phyloP scores from a whole-genome alignment of 2,797 vertebrate genomes.

The Phrynocephalus forsythii region DNA sequence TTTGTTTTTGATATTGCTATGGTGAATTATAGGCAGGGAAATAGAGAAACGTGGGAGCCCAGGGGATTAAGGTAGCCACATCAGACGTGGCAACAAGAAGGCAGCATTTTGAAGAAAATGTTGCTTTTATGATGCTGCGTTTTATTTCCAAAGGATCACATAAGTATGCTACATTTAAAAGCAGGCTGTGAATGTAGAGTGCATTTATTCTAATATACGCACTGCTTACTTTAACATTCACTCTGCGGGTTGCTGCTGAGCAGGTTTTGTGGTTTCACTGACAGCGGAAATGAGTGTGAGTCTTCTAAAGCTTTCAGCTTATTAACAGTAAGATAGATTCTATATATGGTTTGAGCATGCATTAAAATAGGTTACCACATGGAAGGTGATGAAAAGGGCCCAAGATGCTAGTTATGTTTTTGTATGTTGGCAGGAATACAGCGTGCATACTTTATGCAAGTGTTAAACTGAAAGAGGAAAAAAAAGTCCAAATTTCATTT shows the following conservation, averaged over 20 bases:
- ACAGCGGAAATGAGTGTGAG: slow-evolving; percentile 66
- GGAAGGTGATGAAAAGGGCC: not conserved
- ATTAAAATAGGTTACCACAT: slow-evolving; percentile 38
- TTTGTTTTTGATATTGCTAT: no score
- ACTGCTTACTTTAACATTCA: slow-evolving; percentile 31
- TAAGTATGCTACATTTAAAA: slow-evolving; percentile 41
- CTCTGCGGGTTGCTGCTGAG: slow-evolving; percentile 52
- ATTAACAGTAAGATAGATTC: slow-evolving; percentile 26
- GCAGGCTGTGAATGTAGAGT: slow-evolving; percentile 45
- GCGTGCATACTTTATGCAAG: not conserved
- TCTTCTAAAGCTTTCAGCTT: slow-evolving; percentile 42
- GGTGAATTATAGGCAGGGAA: no score
- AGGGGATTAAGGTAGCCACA: no score
- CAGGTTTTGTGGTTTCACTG: slow-evolving; percentile 55
- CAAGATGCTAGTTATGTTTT: not conserved
- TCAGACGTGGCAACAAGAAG: not conserved
- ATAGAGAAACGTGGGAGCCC: no score
- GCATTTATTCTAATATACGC: slow-evolving; percentile 34
- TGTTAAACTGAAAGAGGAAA: not conserved
- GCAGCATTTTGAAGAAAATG: not conserved
- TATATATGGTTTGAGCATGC: slow-evolving; percentile 31
- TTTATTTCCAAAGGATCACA: slow-evolving; percentile 21
- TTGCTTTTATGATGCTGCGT: not conserved
- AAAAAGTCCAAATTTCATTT: not conserved
- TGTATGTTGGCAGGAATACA: not conserved